A percentile compares a stretch with the other conserved stretches of the same genome.
Evolutionary conservation across 2,113 vertebrate species (phyloP).

Genomic region (Uropsilus gracilis): DNA sequence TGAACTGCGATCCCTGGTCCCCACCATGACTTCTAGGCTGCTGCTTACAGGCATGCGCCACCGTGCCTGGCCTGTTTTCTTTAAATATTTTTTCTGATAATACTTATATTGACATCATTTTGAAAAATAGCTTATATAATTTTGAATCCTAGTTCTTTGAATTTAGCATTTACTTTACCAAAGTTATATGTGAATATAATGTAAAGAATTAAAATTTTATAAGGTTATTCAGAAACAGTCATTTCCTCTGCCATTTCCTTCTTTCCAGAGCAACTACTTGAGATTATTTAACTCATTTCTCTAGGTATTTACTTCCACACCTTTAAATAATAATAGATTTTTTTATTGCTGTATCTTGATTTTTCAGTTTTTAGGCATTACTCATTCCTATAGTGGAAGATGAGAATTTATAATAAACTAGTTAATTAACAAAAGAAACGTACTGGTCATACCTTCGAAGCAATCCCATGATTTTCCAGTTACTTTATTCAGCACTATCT

Average conservation of each 20-base stretch:
- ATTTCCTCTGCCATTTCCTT: neutral
- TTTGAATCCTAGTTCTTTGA: neutral
- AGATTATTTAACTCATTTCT: constrained; percentile 17
- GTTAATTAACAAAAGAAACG: too few relatives aligned
- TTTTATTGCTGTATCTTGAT: neutral
- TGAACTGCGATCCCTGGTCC: too few relatives aligned
- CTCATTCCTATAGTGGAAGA: neutral
- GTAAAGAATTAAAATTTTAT: neutral
- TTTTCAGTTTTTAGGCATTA: constrained; percentile 31
- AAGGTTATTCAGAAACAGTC: neutral
- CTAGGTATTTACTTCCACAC: neutral
- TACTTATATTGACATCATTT: neutral
- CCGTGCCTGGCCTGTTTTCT: neutral
- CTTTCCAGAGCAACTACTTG: neutral
- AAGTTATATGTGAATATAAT: neutral
- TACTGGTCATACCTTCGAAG: too few relatives aligned
- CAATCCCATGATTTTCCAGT: too few relatives aligned
- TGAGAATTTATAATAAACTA: neutral
- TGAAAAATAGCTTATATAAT: neutral
- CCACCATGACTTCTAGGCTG: too few relatives aligned
- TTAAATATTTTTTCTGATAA: neutral
- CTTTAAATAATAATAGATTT: constrained; percentile 27
- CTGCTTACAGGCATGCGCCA: too few relatives aligned
- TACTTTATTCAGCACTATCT: too few relatives aligned
- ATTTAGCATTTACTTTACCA: neutral